phyloP scores from a whole-genome alignment of 2,113 vertebrate species.

The Prochilodus magdalenae region DNA sequence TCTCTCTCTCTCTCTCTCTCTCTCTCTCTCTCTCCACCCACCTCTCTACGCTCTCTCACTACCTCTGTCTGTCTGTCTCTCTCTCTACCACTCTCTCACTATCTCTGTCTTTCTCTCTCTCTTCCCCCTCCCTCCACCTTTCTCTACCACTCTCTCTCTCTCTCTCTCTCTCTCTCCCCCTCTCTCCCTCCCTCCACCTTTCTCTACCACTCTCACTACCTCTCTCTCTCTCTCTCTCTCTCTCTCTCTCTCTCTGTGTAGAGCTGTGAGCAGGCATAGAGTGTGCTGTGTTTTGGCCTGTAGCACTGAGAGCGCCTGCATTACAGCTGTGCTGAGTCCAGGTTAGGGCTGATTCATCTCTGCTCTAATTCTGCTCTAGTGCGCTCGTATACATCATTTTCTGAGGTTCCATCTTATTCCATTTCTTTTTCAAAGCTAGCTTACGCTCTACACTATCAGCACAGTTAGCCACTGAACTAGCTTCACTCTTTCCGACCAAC shows the following conservation, averaged over 20 bases:
- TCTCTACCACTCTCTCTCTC: neutral
- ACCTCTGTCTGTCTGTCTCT: neutral
- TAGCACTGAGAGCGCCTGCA: conserved; percentile 1
- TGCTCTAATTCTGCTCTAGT: neutral
- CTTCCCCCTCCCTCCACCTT: neutral
- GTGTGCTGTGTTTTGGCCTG: conserved; percentile 16
- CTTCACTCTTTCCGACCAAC: neutral
- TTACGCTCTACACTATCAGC: neutral
- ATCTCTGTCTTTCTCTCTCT: conserved; percentile 20
- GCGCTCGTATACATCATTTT: neutral
- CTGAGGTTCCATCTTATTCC: neutral
- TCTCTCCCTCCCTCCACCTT: neutral
- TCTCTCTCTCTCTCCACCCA: conserved; percentile 26
- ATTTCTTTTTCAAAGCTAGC: neutral
- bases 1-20: neutral
- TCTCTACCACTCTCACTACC: neutral
- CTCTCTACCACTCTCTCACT: neutral
- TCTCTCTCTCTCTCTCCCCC: conserved; percentile 17
- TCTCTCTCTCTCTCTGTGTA: neutral
- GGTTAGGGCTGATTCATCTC: conserved; percentile 25
- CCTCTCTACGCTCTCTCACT: neutral
- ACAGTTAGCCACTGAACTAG: neutral
- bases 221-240: conserved; percentile 23
- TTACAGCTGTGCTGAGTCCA: neutral
- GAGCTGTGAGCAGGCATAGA: neutral